Conservation (phyloP, 1,140 invertebrate species). For the Drosophila lacteicornis region DNA sequence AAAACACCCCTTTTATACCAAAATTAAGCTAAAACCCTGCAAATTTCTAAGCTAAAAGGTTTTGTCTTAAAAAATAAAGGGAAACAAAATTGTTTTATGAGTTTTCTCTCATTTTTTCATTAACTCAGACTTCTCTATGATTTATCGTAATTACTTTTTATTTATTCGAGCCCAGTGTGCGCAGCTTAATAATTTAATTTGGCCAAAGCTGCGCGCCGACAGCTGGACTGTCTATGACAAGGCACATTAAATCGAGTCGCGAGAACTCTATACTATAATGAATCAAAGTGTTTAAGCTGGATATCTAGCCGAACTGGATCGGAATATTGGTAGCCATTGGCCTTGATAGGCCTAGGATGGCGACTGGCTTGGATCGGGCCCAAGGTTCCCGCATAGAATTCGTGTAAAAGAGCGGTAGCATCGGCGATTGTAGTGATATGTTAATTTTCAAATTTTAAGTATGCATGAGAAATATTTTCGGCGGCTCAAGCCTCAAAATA, state of each 20-base stretch:
- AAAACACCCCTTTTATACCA: too few species aligned
- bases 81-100: too few species aligned
- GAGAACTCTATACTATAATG: slow-evolving; percentile 13
- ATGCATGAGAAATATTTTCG: slow-evolving; percentile 38
- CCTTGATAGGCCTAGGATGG: slow-evolving; percentile 12
- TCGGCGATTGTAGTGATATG: slow-evolving; percentile 29
- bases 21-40: too few species aligned
- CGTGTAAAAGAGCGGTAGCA: background rate
- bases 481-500: background rate
- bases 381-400: slow-evolving; percentile 8
- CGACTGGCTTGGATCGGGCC: slow-evolving; percentile 18
- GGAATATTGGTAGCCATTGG: slow-evolving; percentile 1
- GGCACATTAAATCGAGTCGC: slow-evolving; percentile 21
- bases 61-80: too few species aligned
- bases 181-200: slow-evolving; percentile 20
- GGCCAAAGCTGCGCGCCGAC: slow-evolving; percentile 7
- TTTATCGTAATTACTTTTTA: background rate
- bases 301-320: slow-evolving; percentile 16
- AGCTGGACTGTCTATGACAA: slow-evolving; percentile 22
- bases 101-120: too few species aligned
- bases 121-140: background rate
- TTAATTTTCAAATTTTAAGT: slow-evolving; percentile 32
- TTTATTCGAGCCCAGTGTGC: slow-evolving; percentile 11
- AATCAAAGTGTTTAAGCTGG: background rate
- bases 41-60: too few species aligned